Evolutionary conservation across 2,113 vertebrate genomes (phyloP), one percentile per base, ranked within the genome.

Genomic region (Sebastes fasciatus): DNA sequence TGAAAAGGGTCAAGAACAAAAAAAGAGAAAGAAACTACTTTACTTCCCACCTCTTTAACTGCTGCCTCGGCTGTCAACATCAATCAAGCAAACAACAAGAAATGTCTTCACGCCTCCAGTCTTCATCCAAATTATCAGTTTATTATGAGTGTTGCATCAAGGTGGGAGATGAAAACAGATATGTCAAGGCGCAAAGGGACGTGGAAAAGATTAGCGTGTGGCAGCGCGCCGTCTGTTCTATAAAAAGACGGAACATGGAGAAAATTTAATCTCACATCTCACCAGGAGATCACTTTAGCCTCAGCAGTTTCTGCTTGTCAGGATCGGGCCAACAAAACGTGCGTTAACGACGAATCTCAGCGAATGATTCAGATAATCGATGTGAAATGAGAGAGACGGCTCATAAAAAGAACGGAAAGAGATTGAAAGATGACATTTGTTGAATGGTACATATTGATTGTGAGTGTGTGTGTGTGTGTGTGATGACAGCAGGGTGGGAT

Each of bases 251-350:
- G 58, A 73, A 55, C 52, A 26, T 23, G 49, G 84, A 67, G 61
- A 63, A 87, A 70, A 75, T 75, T 42, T 87, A 76, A 88, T 86
- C 75, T 91, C 79, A 65, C 55, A 67, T 84, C 83, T 84, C 88
- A 74, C 61, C 77, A 17, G 85, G 85, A 89, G 77, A 79, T 66
- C 73, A 23, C 78, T 82, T 70, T 48, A 73, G 73, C 76, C 55
- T 77, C 67, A 23, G 73, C 49, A 48, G 80, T 49, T 72, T 70
- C 2, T 8, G 17, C 64, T 66, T 6, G 76, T 80, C 66, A 11
- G 88, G 80, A 82, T 83, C 89, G 48, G 3, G 65, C 46, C 85
- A 54, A 69, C 84, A 75, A 79, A 82, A 57, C 54, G 4, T 73
- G 21, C 48, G 62, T 75, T 78, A 42, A 34, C 3, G 43, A 73